phyloP scores from a whole-genome alignment of 2,797 vertebrate species.

The Gymnothorax javanicus region DNA sequence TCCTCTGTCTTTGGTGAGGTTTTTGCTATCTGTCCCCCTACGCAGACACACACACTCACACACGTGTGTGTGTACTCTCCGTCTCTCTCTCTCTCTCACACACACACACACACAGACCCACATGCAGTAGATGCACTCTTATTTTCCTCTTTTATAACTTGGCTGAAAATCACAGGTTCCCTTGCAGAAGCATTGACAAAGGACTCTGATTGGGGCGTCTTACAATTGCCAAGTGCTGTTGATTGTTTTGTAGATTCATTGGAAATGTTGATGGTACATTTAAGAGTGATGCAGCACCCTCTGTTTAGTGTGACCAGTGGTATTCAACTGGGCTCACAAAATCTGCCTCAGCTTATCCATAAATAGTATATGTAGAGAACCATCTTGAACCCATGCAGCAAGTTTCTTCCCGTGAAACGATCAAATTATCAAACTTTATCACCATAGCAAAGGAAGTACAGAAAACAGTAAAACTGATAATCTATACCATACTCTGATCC shows the following conservation, averaged over 20 bases:
- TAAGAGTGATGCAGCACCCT: neutral
- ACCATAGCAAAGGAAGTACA: neutral
- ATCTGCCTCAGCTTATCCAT: neutral
- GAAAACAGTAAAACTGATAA: neutral
- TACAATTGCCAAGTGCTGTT: neutral
- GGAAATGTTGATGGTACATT: neutral
- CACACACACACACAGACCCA: neutral
- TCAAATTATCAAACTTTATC: conserved; percentile 2
- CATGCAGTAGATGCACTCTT: neutral
- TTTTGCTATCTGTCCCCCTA: conserved; percentile 18
- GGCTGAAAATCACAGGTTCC: neutral
- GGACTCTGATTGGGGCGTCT: neutral
- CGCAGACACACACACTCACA: neutral
- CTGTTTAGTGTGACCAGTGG: neutral
- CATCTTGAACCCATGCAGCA: neutral
- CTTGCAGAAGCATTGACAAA: neutral
- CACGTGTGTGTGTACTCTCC: no score
- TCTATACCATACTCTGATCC: neutral
- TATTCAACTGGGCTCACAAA: neutral
- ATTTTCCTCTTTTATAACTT: neutral
- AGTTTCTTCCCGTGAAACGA: neutral
- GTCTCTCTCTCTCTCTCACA: neutral
- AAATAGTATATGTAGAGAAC: neutral
- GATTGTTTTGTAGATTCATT: neutral
- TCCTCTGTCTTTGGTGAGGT: neutral